Percentiles rank a stretch among this genome's conserved stretches.
Evolutionary conservation across 2,113 vertebrate genomes (phyloP).

Genomic region (Phoxinus phoxinus): DNA sequence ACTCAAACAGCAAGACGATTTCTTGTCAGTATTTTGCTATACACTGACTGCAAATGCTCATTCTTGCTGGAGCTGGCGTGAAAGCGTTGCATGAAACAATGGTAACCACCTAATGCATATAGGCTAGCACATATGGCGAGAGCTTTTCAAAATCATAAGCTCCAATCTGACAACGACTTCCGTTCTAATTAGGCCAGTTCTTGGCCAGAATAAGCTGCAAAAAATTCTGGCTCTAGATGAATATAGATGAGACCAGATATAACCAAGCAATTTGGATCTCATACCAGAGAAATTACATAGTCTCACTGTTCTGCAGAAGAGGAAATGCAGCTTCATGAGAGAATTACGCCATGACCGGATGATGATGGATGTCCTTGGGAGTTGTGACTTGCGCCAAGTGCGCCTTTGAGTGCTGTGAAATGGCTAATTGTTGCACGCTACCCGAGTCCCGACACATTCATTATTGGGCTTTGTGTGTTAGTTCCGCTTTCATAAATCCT

Average conservation of each 20-base stretch:
- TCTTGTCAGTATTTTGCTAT: background rate
- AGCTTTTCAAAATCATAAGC: background rate
- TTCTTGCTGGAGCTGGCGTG: background rate
- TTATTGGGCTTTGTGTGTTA: conserved; percentile 22
- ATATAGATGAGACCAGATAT: conserved; percentile 11
- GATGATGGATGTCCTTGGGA: conserved; percentile 27
- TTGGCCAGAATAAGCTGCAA: background rate
- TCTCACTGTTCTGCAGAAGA: conserved; percentile 8
- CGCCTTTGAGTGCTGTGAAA: background rate
- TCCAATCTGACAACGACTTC: background rate
- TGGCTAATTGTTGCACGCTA: background rate
- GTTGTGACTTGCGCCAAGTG: conserved; percentile 1
- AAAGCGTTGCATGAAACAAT: background rate
- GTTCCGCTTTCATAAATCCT: conserved; percentile 35
- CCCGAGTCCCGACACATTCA: conserved; percentile 1
- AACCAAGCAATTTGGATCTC: background rate
- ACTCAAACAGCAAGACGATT: background rate
- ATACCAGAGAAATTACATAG: conserved; percentile 13
- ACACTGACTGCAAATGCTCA: background rate
- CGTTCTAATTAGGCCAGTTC: background rate
- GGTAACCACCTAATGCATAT: background rate
- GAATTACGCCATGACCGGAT: background rate
- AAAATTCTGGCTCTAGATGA: background rate
- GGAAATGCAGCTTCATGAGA: background rate
- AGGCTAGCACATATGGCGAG: background rate